These are phyloP conservation scores for Plusia festucae DNA, from an alignment of 2,888 invertebrate genomes.

Conservation along the genomic window DNA sequence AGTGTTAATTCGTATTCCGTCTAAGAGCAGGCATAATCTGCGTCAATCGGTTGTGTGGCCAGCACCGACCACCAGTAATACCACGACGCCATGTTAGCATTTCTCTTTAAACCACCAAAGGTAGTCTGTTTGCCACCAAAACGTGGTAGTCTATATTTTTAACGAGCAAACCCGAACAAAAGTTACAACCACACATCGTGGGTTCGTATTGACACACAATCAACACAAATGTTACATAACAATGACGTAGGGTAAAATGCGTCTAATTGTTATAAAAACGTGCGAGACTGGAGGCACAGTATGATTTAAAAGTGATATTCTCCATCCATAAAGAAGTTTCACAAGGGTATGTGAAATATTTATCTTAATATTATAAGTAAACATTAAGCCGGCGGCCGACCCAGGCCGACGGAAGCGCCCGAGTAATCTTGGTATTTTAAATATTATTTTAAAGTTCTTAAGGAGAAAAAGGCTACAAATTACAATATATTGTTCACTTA, in stretches of 20 bases:
- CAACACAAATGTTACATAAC: conserved; percentile 77
- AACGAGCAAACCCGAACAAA: conserved; percentile 82
- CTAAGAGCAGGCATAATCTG: conserved; percentile 5
- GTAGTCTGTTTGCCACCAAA: conserved; percentile 73
- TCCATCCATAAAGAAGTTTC: conserved; percentile 88
- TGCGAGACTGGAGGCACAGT: conserved; percentile 76
- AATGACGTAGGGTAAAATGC: conserved; percentile 84
- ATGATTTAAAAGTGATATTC: conserved; percentile 88
- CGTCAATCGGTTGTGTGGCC: conserved; percentile 44
- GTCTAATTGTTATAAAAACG: conserved; percentile 89
- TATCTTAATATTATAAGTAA: conserved; percentile 89
- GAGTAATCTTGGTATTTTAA: conserved; percentile 70
- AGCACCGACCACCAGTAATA: conserved; percentile 44
- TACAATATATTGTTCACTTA: too few species aligned
- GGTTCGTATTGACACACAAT: conserved; percentile 75
- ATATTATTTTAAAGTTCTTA: not conserved
- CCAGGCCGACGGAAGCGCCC: conserved; percentile 58
- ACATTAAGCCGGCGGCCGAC: conserved; percentile 75
- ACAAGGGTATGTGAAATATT: conserved; percentile 88
- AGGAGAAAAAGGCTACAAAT: too few species aligned
- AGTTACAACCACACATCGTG: conserved; percentile 70
- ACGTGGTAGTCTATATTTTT: conserved; percentile 87
- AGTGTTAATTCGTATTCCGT: conserved; percentile 25
- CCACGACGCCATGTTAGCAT: conserved; percentile 69
- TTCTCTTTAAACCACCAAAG: conserved; percentile 75